Evolutionary conservation across 2,797 vertebrate species (phyloP).

Genomic region (Clarias fuscus): DNA sequence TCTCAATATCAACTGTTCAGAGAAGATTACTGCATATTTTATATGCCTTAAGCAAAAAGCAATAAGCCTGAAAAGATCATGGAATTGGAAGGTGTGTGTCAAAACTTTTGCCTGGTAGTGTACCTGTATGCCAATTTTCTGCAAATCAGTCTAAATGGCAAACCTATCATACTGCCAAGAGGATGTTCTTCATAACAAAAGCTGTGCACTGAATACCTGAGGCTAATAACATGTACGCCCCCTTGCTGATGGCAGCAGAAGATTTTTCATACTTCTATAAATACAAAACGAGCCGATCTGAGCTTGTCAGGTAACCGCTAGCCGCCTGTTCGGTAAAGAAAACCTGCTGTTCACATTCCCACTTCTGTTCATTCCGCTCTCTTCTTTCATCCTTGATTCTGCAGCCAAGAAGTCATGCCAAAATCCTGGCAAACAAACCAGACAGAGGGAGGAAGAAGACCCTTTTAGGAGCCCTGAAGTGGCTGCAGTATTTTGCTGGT

Average conservation of each 20-base stretch:
- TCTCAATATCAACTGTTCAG: too few species aligned
- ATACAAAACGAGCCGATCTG: constrained; percentile 17
- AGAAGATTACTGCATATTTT: too few species aligned
- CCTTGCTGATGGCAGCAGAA: neutral
- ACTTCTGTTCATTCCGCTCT: constrained; percentile 13
- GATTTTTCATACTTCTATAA: constrained; percentile 39
- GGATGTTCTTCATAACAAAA: constrained; percentile 29
- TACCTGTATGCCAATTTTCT: neutral
- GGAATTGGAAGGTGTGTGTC: too few species aligned
- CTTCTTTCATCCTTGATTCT: constrained; percentile 11
- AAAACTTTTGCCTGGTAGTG: too few species aligned
- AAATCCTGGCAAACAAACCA: constrained; percentile 9
- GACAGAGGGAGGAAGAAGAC: neutral
- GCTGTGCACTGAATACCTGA: constrained; percentile 8
- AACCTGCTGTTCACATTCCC: constrained; percentile 21
- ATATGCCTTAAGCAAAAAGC: too few species aligned
- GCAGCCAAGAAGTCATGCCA: constrained; percentile 9
- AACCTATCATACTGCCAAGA: constrained; percentile 19
- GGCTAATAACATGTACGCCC: constrained; percentile 32
- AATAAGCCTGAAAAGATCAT: too few species aligned
- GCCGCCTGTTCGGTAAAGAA: constrained; percentile 5
- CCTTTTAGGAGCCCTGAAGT: constrained; percentile 13
- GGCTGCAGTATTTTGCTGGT: constrained; percentile 13
- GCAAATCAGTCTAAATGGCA: constrained; percentile 13
- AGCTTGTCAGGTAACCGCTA: constrained; percentile 22